These are phyloP conservation scores for Lucinisca nassula DNA, from an alignment of 2,888 invertebrate genomes.

Conservation along the genomic window DNA sequence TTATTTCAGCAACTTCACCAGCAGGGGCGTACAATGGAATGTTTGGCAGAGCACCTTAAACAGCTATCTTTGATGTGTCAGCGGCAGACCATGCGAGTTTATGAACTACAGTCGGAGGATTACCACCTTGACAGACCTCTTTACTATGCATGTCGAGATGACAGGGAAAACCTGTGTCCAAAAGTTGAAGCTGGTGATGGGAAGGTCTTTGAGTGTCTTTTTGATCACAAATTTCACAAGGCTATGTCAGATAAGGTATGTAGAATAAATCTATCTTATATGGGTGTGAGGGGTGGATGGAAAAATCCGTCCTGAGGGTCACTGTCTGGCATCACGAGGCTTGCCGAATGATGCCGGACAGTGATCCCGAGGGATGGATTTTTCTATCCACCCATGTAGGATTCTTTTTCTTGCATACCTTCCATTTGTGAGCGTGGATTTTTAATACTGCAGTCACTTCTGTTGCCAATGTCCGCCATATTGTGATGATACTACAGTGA, in stretches of 20 bases:
- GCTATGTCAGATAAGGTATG: conserved; percentile 89
- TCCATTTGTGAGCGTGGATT: too few species aligned
- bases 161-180: conserved; percentile 92
- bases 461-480: too few species aligned
- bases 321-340: too few species aligned
- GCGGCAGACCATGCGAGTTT: conserved; percentile 93
- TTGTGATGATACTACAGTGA: too few species aligned
- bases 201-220: conserved; percentile 95
- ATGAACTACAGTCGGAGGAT: conserved; percentile 96
- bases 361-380: too few species aligned
- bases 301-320: too few species aligned
- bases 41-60: conserved; percentile 92
- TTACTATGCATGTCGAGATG: conserved; percentile 96
- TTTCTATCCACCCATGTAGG: too few species aligned
- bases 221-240: conserved; percentile 93
- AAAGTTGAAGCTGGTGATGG: conserved; percentile 93
- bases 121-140: conserved; percentile 96
- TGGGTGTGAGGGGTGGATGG: too few species aligned
- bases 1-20: conserved; percentile 88
- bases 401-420: too few species aligned
- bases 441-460: too few species aligned
- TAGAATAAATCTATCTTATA: too few species aligned
- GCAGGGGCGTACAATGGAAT: conserved; percentile 95
- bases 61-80: conserved; percentile 91
- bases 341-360: too few species aligned